These are phyloP conservation scores for Polylopha cassiicola DNA, from an alignment of 2,888 invertebrate species.

Conservation along the genomic window DNA sequence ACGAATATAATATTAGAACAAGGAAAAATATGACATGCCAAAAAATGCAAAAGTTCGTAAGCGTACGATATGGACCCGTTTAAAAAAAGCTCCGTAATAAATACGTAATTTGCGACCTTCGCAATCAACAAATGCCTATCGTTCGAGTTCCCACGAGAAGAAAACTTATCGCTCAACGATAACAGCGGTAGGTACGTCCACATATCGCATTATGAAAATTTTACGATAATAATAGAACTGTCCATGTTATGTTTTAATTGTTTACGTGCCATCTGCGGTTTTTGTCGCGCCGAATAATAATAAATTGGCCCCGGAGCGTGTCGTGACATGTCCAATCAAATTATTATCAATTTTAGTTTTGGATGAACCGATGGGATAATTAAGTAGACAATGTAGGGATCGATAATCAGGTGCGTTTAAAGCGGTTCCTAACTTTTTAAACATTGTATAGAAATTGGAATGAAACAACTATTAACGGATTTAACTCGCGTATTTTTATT, in stretches of 20 bases:
- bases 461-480: too few relatives aligned
- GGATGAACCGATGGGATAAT: slow-evolving; percentile 7
- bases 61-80: too few relatives aligned
- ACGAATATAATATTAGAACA: too few relatives aligned
- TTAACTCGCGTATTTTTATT: too few relatives aligned
- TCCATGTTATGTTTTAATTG: slow-evolving; percentile 52
- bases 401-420: slow-evolving; percentile 4
- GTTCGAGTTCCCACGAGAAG: slow-evolving; percentile 63
- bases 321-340: slow-evolving; percentile 49
- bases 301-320: slow-evolving; percentile 44
- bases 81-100: too few relatives aligned
- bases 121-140: slow-evolving; percentile 7
- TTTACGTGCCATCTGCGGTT: slow-evolving; percentile 59
- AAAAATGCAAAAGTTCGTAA: too few relatives aligned
- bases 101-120: too few relatives aligned
- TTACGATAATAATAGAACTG: slow-evolving; percentile 44
- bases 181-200: slow-evolving; percentile 38
- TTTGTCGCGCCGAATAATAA: slow-evolving; percentile 50
- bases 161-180: slow-evolving; percentile 51
- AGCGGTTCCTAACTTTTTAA: too few relatives aligned
- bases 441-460: too few relatives aligned
- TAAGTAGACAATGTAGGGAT: slow-evolving; percentile 30
- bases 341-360: slow-evolving; percentile 51
- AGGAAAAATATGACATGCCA: too few relatives aligned
- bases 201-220: slow-evolving; percentile 22